Base-by-base conservation (phyloP, 2,888 invertebrate species). In the Eilema sororculum region DNA sequence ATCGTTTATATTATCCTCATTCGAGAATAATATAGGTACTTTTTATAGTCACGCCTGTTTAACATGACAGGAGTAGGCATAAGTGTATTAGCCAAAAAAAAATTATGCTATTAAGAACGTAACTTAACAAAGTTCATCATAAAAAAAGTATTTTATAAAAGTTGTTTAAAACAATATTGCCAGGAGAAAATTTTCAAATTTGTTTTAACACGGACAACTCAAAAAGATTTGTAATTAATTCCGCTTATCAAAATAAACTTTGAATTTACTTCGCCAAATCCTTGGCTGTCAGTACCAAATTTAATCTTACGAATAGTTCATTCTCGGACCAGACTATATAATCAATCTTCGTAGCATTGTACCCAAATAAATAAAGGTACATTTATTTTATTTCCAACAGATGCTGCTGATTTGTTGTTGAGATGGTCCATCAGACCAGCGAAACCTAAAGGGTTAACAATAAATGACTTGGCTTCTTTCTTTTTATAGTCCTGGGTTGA, bases 301-400 rank as follows among this genome's bases (percentile, higher is more conserved):
- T 41, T 10, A 62, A 20, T 10, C 37, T 62, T 24, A 16, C 37
- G 16, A 41, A 62, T 41, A 62, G 62, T 62, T 62, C n/a, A 24
- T 25, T 41, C 16, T 9, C 8, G 24, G 9, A 37, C 16, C 22
- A 24, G 16, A 20, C 24, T 20, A 41, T 22, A 62, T 16, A 24
- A 62, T 62, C 41, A 62, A 41, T 62, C 62, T 41, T 41, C 24
- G 9, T 62, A 33, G 37, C 61, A 24, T 62, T 20, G 9, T 37
- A 62, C 20, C 62, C n/a, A 24, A 41, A 9, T 62, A 37, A 37
- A 62, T 62, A 41, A 62, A 24, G 24, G 37, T 62, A 3, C 24
- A 62, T 25, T 41, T 41, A 24, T 24, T 37, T 37, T 41, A 41
- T 20, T 61, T 37, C 13, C 33, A 10, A 9, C 37, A 41, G 62